phyloP scores from a whole-genome alignment of 2,797 vertebrate species.

The Staurois parvus region DNA sequence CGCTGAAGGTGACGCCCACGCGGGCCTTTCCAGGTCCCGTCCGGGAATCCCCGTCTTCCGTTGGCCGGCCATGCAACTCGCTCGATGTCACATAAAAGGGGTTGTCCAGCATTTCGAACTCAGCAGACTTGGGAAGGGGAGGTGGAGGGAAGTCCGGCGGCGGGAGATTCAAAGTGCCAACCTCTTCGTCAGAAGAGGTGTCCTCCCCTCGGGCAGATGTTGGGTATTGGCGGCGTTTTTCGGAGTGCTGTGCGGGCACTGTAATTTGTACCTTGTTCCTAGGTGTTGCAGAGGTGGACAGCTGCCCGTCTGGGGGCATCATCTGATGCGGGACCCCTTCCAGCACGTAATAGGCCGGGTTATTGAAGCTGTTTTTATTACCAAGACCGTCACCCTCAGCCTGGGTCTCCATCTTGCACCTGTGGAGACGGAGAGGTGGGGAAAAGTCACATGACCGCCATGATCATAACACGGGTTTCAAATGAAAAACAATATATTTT shows the following conservation, averaged over 20 bases:
- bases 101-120: slow-evolving; percentile 75
- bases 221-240: slow-evolving; percentile 62
- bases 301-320: slow-evolving; percentile 78
- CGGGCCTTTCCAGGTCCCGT: slow-evolving; percentile 45
- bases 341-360: slow-evolving; percentile 95
- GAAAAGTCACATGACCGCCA: background rate
- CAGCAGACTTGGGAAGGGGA: slow-evolving; percentile 85
- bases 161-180: slow-evolving; percentile 83
- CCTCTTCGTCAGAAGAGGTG: slow-evolving; percentile 84
- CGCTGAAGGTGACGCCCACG: slow-evolving; percentile 45
- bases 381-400: slow-evolving; percentile 77
- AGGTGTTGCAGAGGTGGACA: slow-evolving; percentile 72
- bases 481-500: no score
- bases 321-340: slow-evolving; percentile 93
- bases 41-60: slow-evolving; percentile 57
- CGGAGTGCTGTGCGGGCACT: slow-evolving; percentile 63
- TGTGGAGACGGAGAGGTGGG: slow-evolving; percentile 61
- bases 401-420: slow-evolving; percentile 80
- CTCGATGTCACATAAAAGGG: slow-evolving; percentile 74
- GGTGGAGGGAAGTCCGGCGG: slow-evolving; percentile 95
- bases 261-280: slow-evolving; percentile 82
- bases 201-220: slow-evolving; percentile 79
- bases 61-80: slow-evolving; percentile 64
- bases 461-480: no score
- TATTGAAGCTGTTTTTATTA: slow-evolving; percentile 95